These are phyloP conservation scores for Acanthurus tractus DNA, from an alignment of 2,797 vertebrate species.

Conservation along the genomic window DNA sequence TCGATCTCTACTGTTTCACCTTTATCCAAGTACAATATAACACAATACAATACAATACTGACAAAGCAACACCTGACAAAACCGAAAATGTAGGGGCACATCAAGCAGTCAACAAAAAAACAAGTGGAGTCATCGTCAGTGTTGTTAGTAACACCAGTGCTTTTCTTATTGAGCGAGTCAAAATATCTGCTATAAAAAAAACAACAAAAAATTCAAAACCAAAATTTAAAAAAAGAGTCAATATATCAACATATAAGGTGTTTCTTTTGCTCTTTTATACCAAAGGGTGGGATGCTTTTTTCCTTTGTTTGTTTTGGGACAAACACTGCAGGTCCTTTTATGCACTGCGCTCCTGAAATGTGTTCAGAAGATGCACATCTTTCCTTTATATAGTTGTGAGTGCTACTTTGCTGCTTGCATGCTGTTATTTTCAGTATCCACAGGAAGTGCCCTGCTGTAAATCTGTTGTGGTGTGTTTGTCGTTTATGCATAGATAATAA, in stretches of 20 bases:
- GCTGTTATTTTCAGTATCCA: conserved; percentile 3
- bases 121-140: background rate
- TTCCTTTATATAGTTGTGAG: background rate
- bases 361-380: background rate
- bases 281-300: background rate
- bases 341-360: background rate
- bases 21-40: background rate
- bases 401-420: background rate
- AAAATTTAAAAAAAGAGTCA: too few species aligned
- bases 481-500: background rate
- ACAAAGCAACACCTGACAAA: background rate
- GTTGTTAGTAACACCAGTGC: too few species aligned
- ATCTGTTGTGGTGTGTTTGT: background rate
- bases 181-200: background rate
- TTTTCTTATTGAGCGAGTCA: background rate
- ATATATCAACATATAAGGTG: background rate
- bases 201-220: too few species aligned
- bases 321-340: background rate
- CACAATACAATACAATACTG: too few species aligned
- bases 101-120: background rate
- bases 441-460: background rate
- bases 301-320: background rate
- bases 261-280: background rate
- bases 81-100: background rate
- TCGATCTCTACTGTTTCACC: too few species aligned